These are phyloP conservation scores for Clitarchus hookeri DNA, from an alignment of 2,888 invertebrate genomes.

Conservation along the genomic window DNA sequence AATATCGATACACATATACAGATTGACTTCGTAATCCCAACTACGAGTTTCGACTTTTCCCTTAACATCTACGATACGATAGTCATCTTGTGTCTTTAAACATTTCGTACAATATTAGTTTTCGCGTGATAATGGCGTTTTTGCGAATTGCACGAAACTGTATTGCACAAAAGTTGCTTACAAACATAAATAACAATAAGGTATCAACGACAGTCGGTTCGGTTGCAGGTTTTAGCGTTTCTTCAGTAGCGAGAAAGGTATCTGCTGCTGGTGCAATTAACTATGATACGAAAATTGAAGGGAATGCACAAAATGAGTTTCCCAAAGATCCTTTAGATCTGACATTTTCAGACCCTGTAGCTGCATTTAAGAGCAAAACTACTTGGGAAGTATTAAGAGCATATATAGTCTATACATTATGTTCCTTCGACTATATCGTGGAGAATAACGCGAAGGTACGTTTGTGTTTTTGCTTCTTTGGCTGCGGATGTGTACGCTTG, in stretches of 20 bases:
- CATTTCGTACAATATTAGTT: no score
- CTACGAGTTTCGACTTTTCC: no score
- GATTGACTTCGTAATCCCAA: no score
- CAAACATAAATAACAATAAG: slow-evolving; percentile 50
- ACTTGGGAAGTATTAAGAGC: slow-evolving; percentile 89
- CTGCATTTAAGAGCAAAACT: slow-evolving; percentile 95
- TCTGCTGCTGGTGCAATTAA: slow-evolving; percentile 42
- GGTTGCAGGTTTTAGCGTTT: neutral
- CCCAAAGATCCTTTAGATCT: slow-evolving; percentile 75
- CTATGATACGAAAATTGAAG: slow-evolving; percentile 35
- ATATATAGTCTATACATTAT: slow-evolving; percentile 88
- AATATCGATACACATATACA: no score
- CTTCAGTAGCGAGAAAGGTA: neutral
- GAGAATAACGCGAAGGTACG: slow-evolving; percentile 91
- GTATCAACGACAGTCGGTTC: slow-evolving; percentile 27
- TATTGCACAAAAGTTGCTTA: slow-evolving; percentile 50
- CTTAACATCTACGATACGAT: no score
- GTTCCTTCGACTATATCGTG: slow-evolving; percentile 84
- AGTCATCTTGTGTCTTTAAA: no score
- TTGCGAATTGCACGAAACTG: slow-evolving; percentile 52
- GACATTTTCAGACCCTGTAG: slow-evolving; percentile 83
- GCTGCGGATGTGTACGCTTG: no score
- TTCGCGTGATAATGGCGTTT: slow-evolving; percentile 54
- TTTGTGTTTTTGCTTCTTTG: neutral
- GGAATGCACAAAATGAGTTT: slow-evolving; percentile 44